These are phyloP conservation scores for Cyanocitta stelleri DNA, from an alignment of 2,113 vertebrate species.

Conservation along the genomic window DNA sequence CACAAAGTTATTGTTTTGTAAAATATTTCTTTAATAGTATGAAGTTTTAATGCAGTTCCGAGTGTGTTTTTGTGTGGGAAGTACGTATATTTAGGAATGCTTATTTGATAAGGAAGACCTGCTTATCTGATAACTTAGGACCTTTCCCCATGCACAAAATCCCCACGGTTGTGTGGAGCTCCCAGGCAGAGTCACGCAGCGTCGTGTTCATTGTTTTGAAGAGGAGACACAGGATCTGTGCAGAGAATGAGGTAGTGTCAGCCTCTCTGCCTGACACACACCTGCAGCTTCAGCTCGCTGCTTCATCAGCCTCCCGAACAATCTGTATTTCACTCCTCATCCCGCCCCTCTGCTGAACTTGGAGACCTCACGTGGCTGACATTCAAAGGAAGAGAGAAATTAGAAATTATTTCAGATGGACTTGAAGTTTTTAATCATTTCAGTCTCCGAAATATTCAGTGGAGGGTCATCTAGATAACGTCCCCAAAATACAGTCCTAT, in stretches of 20 bases:
- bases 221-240: not conserved
- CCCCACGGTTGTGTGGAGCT: rapidly evolving
- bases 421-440: not conserved
- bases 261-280: not conserved
- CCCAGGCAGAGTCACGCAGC: not conserved
- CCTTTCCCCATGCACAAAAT: not conserved
- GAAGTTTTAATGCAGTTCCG: not conserved
- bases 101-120: not conserved
- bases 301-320: not conserved
- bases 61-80: not conserved
- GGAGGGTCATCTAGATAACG: not conserved
- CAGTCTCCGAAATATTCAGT: not conserved
- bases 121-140: not conserved
- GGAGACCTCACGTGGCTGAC: not conserved
- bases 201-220: not conserved
- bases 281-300: not conserved
- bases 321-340: not conserved
- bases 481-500: rapidly evolving
- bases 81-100: not conserved
- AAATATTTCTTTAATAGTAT: not conserved
- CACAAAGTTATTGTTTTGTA: not conserved
- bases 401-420: not conserved
- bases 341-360: not conserved
- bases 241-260: not conserved
- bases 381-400: not conserved